Conservation (phyloP, 2,797 vertebrate genomes). For the Falco peregrinus region DNA sequence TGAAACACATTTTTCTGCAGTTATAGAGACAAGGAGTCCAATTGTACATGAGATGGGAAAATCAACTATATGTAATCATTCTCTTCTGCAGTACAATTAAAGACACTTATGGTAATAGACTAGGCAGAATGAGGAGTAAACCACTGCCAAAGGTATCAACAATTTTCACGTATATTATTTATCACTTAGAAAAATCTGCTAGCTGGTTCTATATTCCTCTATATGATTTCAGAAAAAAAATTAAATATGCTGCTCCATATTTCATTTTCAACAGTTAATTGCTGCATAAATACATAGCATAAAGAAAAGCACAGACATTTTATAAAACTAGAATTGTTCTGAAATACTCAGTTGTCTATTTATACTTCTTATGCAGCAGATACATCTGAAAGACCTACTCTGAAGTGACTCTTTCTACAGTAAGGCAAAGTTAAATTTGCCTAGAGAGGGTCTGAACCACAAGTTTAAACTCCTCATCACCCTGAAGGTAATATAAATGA, state of each 20-base stretch:
- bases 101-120: neutral
- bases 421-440: conserved; percentile 14
- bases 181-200: neutral
- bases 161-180: neutral
- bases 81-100: conserved; percentile 5
- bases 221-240: neutral
- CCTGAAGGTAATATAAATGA: neutral
- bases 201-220: neutral
- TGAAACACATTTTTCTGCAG: neutral
- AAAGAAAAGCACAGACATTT: conserved; percentile 6
- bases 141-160: neutral
- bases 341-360: conserved; percentile 17
- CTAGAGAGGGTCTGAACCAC: neutral
- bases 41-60: neutral
- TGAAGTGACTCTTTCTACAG: neutral
- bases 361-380: conserved; percentile 1
- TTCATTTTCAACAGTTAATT: conserved; percentile 42
- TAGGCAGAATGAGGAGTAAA: neutral
- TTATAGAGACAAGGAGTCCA: neutral
- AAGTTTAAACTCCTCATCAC: conserved; percentile 10
- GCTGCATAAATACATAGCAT: neutral
- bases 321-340: neutral
- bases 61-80: neutral
- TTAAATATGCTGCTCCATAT: neutral
- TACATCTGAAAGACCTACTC: neutral